Percentiles rank a stretch among this genome's conserved stretches.
phyloP scores from a whole-genome alignment of 2,888 invertebrate genomes.

The Catonia carolina region DNA sequence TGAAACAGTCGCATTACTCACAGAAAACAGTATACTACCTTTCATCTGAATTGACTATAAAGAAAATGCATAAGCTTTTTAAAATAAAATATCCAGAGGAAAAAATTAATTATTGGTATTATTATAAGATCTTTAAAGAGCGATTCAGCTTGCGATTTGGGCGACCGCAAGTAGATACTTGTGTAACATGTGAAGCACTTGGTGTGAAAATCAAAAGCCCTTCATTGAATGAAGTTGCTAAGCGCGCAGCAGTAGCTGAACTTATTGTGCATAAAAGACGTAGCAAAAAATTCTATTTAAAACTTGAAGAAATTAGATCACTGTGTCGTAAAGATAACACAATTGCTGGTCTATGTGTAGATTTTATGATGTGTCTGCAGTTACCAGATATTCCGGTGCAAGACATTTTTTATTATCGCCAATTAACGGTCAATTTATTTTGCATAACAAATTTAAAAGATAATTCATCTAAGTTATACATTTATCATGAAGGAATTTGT shows the following conservation, averaged over 20 bases:
- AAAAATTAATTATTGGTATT: conserved; percentile 16
- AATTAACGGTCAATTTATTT: background rate
- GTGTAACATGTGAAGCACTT: background rate
- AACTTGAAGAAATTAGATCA: background rate
- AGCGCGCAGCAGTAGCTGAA: conserved; percentile 8
- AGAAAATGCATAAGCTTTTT: conserved; percentile 2
- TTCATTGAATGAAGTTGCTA: background rate
- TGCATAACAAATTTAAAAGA: no score
- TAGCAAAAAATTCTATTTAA: conserved; percentile 5
- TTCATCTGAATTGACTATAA: background rate
- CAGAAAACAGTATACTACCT: background rate
- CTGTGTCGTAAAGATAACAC: background rate
- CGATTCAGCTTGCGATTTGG: background rate
- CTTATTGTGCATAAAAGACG: background rate
- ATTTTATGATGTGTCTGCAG: background rate
- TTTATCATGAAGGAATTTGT: no score
- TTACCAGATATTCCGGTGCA: no score
- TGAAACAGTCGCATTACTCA: conserved; percentile 7
- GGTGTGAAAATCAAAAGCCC: conserved; percentile 4
- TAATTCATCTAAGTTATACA: no score
- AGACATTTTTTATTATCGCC: conserved; percentile 13
- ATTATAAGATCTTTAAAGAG: conserved; percentile 28
- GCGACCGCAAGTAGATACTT: conserved; percentile 1
- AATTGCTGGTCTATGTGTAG: conserved; percentile 1
- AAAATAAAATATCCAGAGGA: background rate